These are phyloP conservation scores for Lissonota sp. DNA, from an alignment of 2,888 invertebrate genomes.

Conservation along the genomic window DNA sequence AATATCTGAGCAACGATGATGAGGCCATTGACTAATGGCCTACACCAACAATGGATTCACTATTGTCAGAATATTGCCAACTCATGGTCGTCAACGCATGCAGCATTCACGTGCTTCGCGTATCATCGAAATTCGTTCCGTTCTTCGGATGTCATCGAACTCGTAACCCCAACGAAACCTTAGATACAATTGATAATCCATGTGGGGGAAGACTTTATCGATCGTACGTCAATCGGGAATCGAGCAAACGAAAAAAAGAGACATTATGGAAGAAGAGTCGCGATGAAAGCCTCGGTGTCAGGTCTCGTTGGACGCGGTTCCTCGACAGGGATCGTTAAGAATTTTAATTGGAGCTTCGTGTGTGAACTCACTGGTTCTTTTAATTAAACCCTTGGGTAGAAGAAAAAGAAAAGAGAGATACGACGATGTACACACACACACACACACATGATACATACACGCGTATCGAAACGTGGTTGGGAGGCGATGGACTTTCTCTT, in stretches of 20 bases:
- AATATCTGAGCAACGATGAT: slow-evolving; percentile 6
- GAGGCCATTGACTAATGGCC: slow-evolving; percentile 35
- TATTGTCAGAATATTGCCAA: slow-evolving; percentile 23
- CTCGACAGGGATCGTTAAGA: slow-evolving; percentile 46
- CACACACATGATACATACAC: not conserved
- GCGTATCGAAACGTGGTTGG: slow-evolving; percentile 4
- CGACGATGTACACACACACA: not conserved
- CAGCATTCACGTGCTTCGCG: not conserved
- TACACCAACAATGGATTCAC: slow-evolving; percentile 30
- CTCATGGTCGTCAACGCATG: slow-evolving; percentile 27
- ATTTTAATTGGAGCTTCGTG: slow-evolving; percentile 50
- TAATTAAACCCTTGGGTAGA: slow-evolving; percentile 44
- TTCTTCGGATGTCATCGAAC: slow-evolving; percentile 33
- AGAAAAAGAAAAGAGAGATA: slow-evolving; percentile 12
- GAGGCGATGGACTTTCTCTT: slow-evolving; percentile 35
- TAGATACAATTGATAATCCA: too few species aligned
- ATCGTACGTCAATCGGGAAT: too few species aligned
- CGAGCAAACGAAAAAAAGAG: not conserved
- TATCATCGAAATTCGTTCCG: slow-evolving; percentile 21
- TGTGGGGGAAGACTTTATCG: not conserved
- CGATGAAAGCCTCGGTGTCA: slow-evolving; percentile 9
- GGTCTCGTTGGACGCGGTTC: not conserved
- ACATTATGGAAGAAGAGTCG: slow-evolving; percentile 8
- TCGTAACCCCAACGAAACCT: too few species aligned
- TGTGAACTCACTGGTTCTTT: slow-evolving; percentile 25